These are phyloP conservation scores for Merluccius polli DNA, from an alignment of 2,797 vertebrate genomes.

Conservation along the genomic window DNA sequence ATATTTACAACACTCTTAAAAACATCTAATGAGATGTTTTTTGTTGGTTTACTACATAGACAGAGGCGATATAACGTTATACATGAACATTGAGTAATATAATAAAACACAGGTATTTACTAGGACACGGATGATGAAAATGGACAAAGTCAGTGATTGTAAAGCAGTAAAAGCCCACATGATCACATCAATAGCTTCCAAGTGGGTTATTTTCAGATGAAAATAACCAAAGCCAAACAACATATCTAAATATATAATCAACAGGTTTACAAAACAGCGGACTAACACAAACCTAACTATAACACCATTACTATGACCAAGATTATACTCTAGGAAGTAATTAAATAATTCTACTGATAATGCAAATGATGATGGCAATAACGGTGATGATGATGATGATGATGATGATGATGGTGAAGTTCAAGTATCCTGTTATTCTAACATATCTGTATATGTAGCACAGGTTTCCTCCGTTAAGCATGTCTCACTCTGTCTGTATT, in stretches of 20 bases:
- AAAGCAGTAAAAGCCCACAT: too few relatives aligned
- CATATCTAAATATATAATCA: not conserved
- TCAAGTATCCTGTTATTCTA: not conserved
- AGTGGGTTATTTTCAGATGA: not conserved
- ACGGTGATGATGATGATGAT: not conserved
- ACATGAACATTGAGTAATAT: not conserved
- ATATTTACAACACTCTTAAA: not conserved
- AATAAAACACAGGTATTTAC: not conserved
- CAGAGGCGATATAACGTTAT: not conserved
- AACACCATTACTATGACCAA: not conserved
- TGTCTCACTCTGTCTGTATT: constrained; percentile 14
- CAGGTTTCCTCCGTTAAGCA: not conserved
- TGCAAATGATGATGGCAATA: not conserved
- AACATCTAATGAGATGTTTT: not conserved
- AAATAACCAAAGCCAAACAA: not conserved
- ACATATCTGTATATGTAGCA: not conserved
- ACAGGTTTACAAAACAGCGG: not conserved
- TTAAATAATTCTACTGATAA: not conserved
- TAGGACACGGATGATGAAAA: not conserved
- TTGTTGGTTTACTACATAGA: not conserved
- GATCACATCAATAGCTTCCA: too few relatives aligned
- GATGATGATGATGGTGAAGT: not conserved
- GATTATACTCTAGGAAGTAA: not conserved
- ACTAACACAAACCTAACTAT: not conserved
- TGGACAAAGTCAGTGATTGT: not conserved